Percentiles rank a stretch among this genome's conserved stretches.
Evolutionary conservation across 2,797 vertebrate genomes (phyloP).

Genomic region (Delichon dasypus): DNA sequence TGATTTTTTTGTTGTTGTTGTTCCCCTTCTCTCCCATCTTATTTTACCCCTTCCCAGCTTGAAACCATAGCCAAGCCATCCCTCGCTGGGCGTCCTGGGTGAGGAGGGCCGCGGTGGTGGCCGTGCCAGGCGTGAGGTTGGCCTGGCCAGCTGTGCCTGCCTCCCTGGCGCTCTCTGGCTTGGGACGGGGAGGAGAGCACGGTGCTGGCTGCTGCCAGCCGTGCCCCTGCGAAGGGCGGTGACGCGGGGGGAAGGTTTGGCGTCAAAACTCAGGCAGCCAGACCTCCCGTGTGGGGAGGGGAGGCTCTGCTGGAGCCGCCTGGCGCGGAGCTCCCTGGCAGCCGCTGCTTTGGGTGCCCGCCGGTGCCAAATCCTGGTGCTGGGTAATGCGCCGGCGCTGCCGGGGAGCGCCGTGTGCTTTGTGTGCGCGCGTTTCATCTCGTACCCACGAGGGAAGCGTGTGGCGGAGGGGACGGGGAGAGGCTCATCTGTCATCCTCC

Average conservation of each 20-base stretch:
- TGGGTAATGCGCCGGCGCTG: accelerated
- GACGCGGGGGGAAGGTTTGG: neutral
- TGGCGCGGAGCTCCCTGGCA: neutral
- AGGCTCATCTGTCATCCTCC: neutral
- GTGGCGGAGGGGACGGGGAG: neutral
- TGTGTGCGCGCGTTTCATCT: neutral
- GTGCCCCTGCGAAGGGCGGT: neutral
- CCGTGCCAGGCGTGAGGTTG: accelerated
- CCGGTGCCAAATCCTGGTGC: neutral
- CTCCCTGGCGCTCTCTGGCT: accelerated
- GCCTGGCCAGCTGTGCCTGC: neutral
- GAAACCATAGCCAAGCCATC: neutral
- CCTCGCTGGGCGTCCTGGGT: accelerated
- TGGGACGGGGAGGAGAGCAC: neutral
- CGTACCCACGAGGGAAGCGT: accelerated
- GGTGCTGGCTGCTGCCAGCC: neutral
- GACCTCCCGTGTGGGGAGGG: accelerated
- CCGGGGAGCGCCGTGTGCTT: neutral
- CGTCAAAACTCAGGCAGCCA: accelerated
- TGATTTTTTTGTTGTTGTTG: neutral
- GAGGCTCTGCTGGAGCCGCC: neutral
- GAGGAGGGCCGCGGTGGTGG: neutral
- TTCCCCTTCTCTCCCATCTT: neutral
- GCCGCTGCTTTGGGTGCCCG: neutral
- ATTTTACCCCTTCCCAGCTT: neutral